Evolutionary conservation across 1,140 invertebrate species (phyloP).

Genomic region (Panagrolaimus sp.): DNA sequence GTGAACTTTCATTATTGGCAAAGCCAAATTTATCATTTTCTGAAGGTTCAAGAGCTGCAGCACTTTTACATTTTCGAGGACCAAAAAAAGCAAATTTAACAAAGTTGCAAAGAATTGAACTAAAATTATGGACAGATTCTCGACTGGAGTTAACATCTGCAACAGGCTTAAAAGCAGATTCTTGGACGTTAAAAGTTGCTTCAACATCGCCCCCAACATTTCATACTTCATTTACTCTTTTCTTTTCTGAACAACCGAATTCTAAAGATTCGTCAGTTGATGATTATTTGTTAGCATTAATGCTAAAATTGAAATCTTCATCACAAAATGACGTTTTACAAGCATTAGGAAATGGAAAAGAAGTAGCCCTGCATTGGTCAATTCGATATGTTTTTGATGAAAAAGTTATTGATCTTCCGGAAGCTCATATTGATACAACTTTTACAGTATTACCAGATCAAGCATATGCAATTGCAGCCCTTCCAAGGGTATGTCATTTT

Average conservation of each 20-base stretch:
- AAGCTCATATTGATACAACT: background rate
- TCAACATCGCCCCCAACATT: slow-evolving; percentile 8
- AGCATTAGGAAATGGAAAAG: background rate
- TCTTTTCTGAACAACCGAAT: background rate
- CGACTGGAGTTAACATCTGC: slow-evolving; percentile 23
- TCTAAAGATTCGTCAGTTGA: background rate
- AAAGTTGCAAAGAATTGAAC: background rate
- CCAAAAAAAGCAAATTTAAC: background rate
- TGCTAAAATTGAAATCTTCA: slow-evolving; percentile 13
- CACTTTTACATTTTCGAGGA: slow-evolving; percentile 23
- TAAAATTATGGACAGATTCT: slow-evolving; percentile 22
- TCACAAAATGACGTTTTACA: slow-evolving; percentile 1
- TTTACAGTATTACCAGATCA: background rate
- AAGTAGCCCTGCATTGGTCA: slow-evolving; percentile 3
- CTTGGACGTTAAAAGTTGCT: slow-evolving; percentile 23
- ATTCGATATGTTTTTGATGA: slow-evolving; percentile 10
- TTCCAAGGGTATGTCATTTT: slow-evolving; percentile 7
- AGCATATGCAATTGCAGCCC: slow-evolving; percentile 17
- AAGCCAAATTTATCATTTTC: slow-evolving; percentile 21
- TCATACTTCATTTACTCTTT: slow-evolving; percentile 20
- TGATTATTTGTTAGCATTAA: slow-evolving; percentile 22
- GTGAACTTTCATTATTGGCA: slow-evolving; percentile 22
- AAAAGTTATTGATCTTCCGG: background rate
- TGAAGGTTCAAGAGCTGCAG: slow-evolving; percentile 19
- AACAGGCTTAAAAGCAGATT: slow-evolving; percentile 17